Evolutionary conservation across 2,113 vertebrate genomes (phyloP).

Genomic region (Nothoprocta perdicaria): DNA sequence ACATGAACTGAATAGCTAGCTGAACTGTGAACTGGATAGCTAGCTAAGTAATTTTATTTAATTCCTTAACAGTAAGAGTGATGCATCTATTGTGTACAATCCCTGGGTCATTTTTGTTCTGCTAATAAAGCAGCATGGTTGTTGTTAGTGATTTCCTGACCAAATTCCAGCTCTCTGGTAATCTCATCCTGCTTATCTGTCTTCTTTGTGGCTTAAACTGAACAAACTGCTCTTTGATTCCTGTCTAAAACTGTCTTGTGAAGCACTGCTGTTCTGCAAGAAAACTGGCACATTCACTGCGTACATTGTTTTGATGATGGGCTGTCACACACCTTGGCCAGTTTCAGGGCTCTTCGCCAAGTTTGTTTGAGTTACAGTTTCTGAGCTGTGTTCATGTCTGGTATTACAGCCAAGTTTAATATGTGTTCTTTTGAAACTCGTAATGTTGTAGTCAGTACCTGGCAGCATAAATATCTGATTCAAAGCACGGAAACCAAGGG

Average conservation of each 20-base stretch:
- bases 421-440: background rate
- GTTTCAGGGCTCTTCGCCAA: background rate
- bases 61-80: background rate
- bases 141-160: background rate
- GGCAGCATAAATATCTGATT: fast-evolving
- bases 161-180: background rate
- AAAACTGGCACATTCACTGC: fast-evolving
- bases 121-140: background rate
- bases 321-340: background rate
- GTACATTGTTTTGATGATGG: background rate
- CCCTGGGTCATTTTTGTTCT: background rate
- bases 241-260: background rate
- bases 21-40: background rate
- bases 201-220: background rate
- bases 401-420: background rate
- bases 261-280: background rate
- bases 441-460: background rate
- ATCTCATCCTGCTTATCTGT: background rate
- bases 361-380: background rate
- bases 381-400: background rate
- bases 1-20: background rate
- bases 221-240: background rate
- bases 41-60: background rate
- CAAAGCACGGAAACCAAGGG: background rate
- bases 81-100: background rate